Conservation (phyloP, 2,797 vertebrate species). For the Chromobotia macracanthus region DNA sequence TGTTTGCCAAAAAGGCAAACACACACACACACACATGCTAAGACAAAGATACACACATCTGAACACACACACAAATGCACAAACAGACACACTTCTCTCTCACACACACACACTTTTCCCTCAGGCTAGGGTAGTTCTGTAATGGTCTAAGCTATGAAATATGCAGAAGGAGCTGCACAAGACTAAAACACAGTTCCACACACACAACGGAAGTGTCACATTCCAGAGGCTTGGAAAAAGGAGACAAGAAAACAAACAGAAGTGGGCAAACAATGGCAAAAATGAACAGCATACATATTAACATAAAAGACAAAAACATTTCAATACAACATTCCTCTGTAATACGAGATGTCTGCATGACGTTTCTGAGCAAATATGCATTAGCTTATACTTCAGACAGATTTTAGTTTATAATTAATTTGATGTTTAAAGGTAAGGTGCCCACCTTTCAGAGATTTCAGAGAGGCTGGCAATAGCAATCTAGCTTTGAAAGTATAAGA, state of each 20-base stretch:
- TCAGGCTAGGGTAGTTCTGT: constrained; percentile 51
- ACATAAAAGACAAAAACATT: constrained; percentile 1
- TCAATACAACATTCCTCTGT: constrained; percentile 28
- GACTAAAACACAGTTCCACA: constrained; percentile 59
- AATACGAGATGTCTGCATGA: constrained; percentile 7
- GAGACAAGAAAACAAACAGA: constrained; percentile 61
- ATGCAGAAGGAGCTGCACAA: constrained; percentile 67
- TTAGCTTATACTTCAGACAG: neutral
- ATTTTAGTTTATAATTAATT: constrained; percentile 2
- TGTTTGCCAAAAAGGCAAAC: too few relatives aligned
- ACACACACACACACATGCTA: constrained; percentile 46
- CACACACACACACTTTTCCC: constrained; percentile 16
- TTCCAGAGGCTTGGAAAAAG: constrained; percentile 66
- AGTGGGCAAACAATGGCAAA: constrained; percentile 52
- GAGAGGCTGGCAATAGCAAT: too few relatives aligned
- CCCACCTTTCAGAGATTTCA: too few relatives aligned
- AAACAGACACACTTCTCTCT: constrained; percentile 19
- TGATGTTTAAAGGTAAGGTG: constrained; percentile 15
- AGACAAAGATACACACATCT: constrained; percentile 37
- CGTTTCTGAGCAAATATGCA: neutral
- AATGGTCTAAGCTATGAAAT: constrained; percentile 70
- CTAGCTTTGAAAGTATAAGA: too few relatives aligned
- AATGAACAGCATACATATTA: constrained; percentile 12
- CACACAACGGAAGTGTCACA: constrained; percentile 67
- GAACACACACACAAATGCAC: constrained; percentile 21